phyloP scores from a whole-genome alignment of 2,888 invertebrate genomes.

The Melinopterus prodromus region DNA sequence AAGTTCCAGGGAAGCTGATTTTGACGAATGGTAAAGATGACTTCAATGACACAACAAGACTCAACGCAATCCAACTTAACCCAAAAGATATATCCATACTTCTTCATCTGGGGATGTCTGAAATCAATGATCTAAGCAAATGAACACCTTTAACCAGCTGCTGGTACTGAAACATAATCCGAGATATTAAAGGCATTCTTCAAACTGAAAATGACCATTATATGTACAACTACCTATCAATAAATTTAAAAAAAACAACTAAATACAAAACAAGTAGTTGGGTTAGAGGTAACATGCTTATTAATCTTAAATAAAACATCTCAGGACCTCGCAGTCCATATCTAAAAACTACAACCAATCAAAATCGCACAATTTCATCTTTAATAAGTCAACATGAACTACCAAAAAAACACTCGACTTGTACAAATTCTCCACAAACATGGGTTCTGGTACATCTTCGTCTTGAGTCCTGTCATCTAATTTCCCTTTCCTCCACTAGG shows the following conservation, averaged over 20 bases:
- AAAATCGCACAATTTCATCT: not conserved
- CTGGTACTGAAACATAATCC: too few relatives aligned
- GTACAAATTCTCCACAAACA: not conserved
- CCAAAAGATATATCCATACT: too few relatives aligned
- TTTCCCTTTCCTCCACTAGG: conserved; percentile 63
- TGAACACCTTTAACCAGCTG: too few relatives aligned
- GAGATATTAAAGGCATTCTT: too few relatives aligned
- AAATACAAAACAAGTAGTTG: not conserved
- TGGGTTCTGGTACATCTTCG: not conserved
- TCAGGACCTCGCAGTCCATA: not conserved
- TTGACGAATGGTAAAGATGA: too few relatives aligned
- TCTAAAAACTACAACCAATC: not conserved
- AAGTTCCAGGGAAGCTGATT: too few relatives aligned
- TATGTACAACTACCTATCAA: not conserved
- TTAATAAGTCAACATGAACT: not conserved
- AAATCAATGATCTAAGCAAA: too few relatives aligned
- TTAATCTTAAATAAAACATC: not conserved
- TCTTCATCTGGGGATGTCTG: too few relatives aligned
- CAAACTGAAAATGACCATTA: not conserved
- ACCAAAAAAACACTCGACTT: not conserved
- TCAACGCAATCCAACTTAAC: too few relatives aligned
- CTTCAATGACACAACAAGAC: too few relatives aligned
- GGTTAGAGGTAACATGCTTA: not conserved
- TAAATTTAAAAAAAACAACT: not conserved
- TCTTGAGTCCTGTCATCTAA: not conserved